These are phyloP conservation scores for Chaenodraco wilsoni DNA, from an alignment of 2,797 vertebrate species.

Conservation along the genomic window DNA sequence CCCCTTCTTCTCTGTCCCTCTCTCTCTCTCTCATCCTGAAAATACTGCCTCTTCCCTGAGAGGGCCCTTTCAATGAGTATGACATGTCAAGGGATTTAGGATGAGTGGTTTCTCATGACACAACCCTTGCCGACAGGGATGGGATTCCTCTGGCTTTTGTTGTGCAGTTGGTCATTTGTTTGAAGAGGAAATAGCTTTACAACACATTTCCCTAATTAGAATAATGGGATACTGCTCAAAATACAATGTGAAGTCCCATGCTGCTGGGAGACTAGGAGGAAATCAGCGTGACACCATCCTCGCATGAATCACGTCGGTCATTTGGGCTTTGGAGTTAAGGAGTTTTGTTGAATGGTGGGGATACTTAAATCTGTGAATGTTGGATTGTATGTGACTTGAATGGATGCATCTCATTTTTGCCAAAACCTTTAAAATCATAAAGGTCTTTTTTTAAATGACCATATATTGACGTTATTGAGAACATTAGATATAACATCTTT, in stretches of 20 bases:
- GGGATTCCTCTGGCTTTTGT: conserved; percentile 79
- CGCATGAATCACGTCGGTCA: conserved; percentile 65
- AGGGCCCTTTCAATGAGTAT: conserved; percentile 58
- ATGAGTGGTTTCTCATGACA: conserved; percentile 80
- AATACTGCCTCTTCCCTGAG: conserved; percentile 40
- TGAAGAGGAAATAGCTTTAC: conserved; percentile 79
- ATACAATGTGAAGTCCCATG: conserved; percentile 74
- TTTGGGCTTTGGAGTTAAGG: conserved; percentile 38
- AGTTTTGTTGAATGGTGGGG: conserved; percentile 27
- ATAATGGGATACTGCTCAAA: conserved; percentile 74
- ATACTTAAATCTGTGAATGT: conserved; percentile 27
- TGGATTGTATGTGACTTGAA: conserved; percentile 17
- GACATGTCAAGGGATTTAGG: conserved; percentile 73
- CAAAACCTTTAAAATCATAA: background rate
- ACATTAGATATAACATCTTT: background rate
- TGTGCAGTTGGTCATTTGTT: conserved; percentile 71
- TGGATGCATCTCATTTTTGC: background rate
- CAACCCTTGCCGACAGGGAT: conserved; percentile 62
- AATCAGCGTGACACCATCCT: conserved; percentile 69
- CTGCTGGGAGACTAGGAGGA: conserved; percentile 72
- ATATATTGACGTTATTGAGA: background rate
- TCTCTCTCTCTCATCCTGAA: conserved; percentile 55
- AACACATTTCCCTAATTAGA: conserved; percentile 81
- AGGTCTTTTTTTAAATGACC: background rate
- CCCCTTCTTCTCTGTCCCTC: conserved; percentile 67